phyloP scores from a whole-genome alignment of 2,888 invertebrate species.

The Lithophane semibrunnea region DNA sequence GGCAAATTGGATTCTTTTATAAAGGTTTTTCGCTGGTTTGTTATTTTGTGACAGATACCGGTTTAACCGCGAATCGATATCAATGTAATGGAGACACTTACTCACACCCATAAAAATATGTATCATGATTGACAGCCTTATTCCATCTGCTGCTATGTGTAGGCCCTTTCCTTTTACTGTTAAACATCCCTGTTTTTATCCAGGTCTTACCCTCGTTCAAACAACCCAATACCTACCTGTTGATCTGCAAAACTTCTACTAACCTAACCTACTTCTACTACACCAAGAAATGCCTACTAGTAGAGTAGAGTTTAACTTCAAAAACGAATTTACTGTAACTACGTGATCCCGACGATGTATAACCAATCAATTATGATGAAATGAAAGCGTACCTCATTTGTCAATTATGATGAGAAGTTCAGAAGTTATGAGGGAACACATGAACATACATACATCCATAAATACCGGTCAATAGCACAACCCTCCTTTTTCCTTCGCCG shows the following conservation, averaged over 20 bases:
- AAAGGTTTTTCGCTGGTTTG: conserved; percentile 63
- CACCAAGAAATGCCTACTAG: not conserved
- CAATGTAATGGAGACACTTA: not conserved
- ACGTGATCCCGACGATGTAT: too few species aligned
- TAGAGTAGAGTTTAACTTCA: not conserved
- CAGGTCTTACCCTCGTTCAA: not conserved
- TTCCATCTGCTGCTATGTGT: not conserved
- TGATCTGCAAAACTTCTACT: not conserved
- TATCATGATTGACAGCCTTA: not conserved
- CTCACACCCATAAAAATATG: not conserved
- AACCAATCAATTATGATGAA: too few species aligned
- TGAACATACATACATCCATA: too few species aligned
- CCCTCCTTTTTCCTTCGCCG: too few species aligned
- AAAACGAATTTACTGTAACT: not conserved
- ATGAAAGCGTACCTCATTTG: too few species aligned
- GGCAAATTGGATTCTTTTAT: conserved; percentile 79
- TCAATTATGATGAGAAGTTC: too few species aligned
- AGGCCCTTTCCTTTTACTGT: too few species aligned
- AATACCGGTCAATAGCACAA: too few species aligned
- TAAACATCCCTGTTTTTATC: not conserved
- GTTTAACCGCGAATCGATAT: conserved; percentile 1
- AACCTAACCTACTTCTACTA: not conserved
- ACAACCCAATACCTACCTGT: not conserved
- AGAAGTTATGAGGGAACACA: too few species aligned
- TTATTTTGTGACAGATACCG: conserved; percentile 33